Base-by-base conservation (phyloP, 2,888 invertebrate species). In the Eristalis arbustorum region DNA sequence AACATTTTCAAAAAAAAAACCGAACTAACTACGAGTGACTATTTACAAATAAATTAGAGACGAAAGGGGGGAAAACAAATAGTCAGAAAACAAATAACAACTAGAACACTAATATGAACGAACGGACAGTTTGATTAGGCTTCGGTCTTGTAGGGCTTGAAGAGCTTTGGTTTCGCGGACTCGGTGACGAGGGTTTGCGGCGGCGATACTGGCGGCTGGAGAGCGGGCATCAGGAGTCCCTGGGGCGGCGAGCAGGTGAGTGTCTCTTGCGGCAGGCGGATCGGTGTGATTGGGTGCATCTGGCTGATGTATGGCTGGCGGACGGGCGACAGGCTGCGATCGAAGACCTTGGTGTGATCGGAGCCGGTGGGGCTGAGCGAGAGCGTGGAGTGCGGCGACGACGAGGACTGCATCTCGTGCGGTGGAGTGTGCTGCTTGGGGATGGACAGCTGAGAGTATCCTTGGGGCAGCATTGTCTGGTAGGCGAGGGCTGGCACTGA, bases 121-220 rank as follows among this genome's bases (percentile, higher is more conserved):
- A 49, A 18, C 18, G 13, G 49, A 49, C 18, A 31, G 31, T 5
- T 3, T 5, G 6, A 18, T 68, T 91, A 92, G 80, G 91, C 91
- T 89, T 93, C 93, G 80, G 92, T 92, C 90, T 96, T 96, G 93
- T 96, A 96, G 0, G 96, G 96, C 91, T 96, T 96, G 91, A 96
- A 96, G 28, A 96, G 93, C 90, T 96, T 96, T 0, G 95, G 96
- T 89, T 94, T 94, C 57, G 94, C 92, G 1, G 83, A 71, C 11
- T 87, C 56, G 89, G 89, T 14, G 89, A 89, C 14, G 90, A 90
- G 49, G 89, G 90, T 14, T 56, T 87, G 87, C 25, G 78, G 64
- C 31, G 85, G 85, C 1, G 85, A 87, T 0, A 56, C 59, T 89
- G 90, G 88, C 90, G 91, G 80, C 69, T 88, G 62, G 57, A 85